A percentile compares a stretch with the other conserved stretches of the same genome.
These are phyloP conservation scores for Cossypha heuglini DNA, from an alignment of 2,797 vertebrate species.

Conservation along the genomic window DNA sequence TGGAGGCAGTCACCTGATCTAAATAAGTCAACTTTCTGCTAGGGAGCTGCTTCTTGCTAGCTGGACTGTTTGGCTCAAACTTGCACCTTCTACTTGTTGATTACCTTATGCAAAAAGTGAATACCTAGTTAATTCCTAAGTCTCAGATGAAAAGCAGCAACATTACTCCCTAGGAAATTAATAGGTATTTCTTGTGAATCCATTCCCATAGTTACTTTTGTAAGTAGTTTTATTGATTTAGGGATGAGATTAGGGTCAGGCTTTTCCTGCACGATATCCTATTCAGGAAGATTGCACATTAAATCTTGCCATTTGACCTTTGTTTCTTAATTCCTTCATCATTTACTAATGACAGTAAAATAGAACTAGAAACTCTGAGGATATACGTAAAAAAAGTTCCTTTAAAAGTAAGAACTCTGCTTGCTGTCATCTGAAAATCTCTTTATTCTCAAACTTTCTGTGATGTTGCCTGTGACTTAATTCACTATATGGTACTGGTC, in stretches of 20 bases:
- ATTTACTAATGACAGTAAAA: not conserved
- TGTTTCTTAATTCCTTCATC: not conserved
- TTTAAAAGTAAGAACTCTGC: not conserved
- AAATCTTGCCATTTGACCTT: not conserved
- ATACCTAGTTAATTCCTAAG: not conserved
- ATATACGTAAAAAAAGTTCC: not conserved
- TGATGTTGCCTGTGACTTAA: not conserved
- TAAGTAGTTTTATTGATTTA: constrained; percentile 1
- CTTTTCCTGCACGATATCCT: not conserved
- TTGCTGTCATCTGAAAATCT: not conserved
- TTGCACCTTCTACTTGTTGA: not conserved
- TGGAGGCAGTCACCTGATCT: not conserved
- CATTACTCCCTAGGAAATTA: not conserved
- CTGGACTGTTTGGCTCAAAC: not conserved
- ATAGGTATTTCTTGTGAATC: not conserved
- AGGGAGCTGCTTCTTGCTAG: not conserved
- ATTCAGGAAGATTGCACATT: not conserved
- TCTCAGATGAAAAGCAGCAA: not conserved
- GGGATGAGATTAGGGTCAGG: not conserved
- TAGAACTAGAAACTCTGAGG: not conserved
- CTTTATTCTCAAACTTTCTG: not conserved
- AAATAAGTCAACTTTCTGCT: not conserved
- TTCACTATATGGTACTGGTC: not conserved
- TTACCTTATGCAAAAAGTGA: not conserved
- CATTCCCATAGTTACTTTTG: not conserved